Base-by-base conservation (phyloP, 2,113 vertebrate genomes). In the Nipponia nippon region DNA sequence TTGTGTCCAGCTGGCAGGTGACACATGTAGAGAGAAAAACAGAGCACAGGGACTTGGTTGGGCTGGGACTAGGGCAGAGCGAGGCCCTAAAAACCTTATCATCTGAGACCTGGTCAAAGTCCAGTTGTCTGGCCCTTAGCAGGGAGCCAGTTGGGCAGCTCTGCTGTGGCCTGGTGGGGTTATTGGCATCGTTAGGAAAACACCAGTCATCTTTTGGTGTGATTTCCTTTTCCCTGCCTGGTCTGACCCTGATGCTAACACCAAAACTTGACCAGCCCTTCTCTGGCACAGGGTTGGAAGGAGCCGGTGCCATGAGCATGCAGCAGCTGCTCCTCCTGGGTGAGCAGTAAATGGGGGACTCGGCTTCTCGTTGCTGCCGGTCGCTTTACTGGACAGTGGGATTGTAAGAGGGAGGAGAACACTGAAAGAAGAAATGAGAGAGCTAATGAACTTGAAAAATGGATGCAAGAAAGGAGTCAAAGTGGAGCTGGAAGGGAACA, bases 221-320 rank as follows among this genome's bases (percentile, higher is more conserved):
- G 9, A 70, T 76, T 76, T 53, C 38, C 58, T 47, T 58, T 63
- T 59, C 15, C 20, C 15, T 62, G 55, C 56, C 40, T 59, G 32
- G 19, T 34, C 47, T 65, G 44, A 83, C 42, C 69, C 69, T 58
- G 44, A 32, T 71, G 32, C 27, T 67, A 71, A 40, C 32, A n/a
- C 21, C n/a, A 50, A 50, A 76, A 38, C 42, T 87, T 58, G 50
- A 67, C 11, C 50, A 85, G 50, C 50, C 25, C 17, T 42, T 16
- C 46, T 62, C 63, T 9, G 17, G 58, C 20, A 32, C 0, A 2
- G 44, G 49, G 23, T 61, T 80, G 67, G 36, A 42, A 53, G 59
- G 36, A 59, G 22, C 29, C 1, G 2, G 44, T 29, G 30, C 42
- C 13, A 2, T 23, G 34, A 23, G 18, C 0, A 2, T 32, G 44